Evolutionary conservation across 2,113 vertebrate genomes (phyloP), one percentile per base, ranked within the genome.

Genomic region (Neogobius melanostomus): DNA sequence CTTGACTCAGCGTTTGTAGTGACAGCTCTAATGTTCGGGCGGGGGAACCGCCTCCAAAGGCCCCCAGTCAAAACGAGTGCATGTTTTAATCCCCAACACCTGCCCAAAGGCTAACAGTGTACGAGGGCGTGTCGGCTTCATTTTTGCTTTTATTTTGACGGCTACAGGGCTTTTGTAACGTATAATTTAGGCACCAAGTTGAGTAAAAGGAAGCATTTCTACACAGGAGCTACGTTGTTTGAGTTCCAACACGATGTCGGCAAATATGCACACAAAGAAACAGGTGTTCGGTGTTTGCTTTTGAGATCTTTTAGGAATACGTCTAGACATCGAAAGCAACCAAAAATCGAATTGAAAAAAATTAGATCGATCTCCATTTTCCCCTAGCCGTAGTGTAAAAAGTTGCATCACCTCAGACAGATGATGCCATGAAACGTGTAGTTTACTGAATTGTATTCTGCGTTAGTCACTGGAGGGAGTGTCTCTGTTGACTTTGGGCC

Each of bases 21-120:
- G 50, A 71, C 77, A 57, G 62, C 75, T 69, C 6, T 63, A 17
- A 48, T 17, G 43, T 15, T 10, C 6, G 1, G 2, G 42, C 14
- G 12, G 42, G 8, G 36, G 36, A 44, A 60, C 36, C 28, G 28
- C 28, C 28, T 28, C 28, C 28, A 28, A 28, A 28, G 28, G 57
- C 57, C 57, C 43, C 57, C 4, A 4, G 57, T 42, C 11, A 36
- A 60, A 60, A 15, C 17, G 6, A 16, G 28, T 15, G 15, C 49
- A 50, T 52, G 21, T 56, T 56, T 56, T 28, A 6, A 42, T 12
- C 0, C 49, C 4, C 12, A 14, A 50, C 49, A 11, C 49, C 11
- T 50, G 8, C 6, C 49, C 14, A 11, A 12, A 5, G 11, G 11
- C 12, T 50, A 14, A 6, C 14, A 14, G 11, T 14, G 4, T 50